A percentile compares a stretch with the other conserved stretches of the same genome.
phyloP scores from a whole-genome alignment of 2,113 vertebrate species.

The Typhlomys cinereus region DNA sequence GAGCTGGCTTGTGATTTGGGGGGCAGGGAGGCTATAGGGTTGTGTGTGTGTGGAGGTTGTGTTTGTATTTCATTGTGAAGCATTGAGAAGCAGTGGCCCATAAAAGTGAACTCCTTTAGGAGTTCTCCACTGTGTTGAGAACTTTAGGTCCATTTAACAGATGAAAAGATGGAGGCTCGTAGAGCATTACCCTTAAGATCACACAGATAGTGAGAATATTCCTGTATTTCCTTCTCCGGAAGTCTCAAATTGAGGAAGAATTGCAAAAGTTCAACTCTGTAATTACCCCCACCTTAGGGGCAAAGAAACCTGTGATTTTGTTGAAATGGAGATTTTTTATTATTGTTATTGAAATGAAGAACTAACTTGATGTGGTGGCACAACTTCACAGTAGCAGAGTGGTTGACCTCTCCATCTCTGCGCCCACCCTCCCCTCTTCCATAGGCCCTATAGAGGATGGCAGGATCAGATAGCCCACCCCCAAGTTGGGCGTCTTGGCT shows the following conservation, averaged over 20 bases:
- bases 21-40: too few species aligned
- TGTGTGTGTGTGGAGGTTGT: neutral
- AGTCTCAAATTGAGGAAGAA: neutral
- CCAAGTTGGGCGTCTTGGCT: neutral
- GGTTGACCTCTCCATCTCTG: neutral
- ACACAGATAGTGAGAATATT: neutral
- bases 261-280: neutral
- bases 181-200: neutral
- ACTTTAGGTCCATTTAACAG: constrained; percentile 20
- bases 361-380: too few species aligned
- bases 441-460: neutral
- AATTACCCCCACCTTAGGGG: neutral
- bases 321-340: constrained; percentile 62
- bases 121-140: neutral
- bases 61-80: too few species aligned
- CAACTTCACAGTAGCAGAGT: neutral
- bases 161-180: neutral
- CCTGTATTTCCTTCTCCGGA: neutral
- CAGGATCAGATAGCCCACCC: neutral
- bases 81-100: neutral
- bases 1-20: neutral
- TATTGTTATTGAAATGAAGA: too few species aligned
- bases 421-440: neutral
- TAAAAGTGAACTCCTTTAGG: neutral
- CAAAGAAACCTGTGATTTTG: neutral